A percentile compares a stretch with the other conserved stretches of the same genome.
These are phyloP conservation scores for Eustalomyia histrio DNA, from an alignment of 2,888 invertebrate species.

Conservation along the genomic window DNA sequence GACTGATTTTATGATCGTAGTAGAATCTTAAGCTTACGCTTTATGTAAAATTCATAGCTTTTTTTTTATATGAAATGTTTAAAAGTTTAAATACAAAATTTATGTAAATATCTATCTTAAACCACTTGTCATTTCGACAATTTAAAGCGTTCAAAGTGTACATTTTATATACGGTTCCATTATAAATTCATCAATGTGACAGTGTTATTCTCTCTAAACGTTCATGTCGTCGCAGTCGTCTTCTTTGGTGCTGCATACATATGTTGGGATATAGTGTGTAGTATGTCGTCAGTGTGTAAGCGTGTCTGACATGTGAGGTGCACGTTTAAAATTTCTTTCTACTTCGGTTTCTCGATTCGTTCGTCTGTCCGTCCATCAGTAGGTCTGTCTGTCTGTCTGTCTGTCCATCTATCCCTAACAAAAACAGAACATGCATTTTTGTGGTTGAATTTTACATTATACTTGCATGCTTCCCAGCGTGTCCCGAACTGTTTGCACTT, in stretches of 20 bases:
- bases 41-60: no score
- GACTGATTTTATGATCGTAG: no score
- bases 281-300: slow-evolving; percentile 40
- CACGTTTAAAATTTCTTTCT: slow-evolving; percentile 29
- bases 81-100: neutral
- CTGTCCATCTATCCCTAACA: neutral
- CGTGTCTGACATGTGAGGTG: slow-evolving; percentile 46
- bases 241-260: neutral
- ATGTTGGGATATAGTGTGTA: slow-evolving; percentile 11
- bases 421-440: slow-evolving; percentile 29
- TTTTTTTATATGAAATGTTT: no score
- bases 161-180: slow-evolving; percentile 30
- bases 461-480: no score
- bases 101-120: neutral
- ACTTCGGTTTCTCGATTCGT: neutral
- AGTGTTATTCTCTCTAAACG: slow-evolving; percentile 11
- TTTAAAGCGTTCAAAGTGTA: slow-evolving; percentile 30
- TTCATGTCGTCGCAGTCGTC: neutral
- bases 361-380: neutral
- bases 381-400: no score
- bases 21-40: no score
- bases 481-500: no score
- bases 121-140: slow-evolving; percentile 36
- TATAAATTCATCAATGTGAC: slow-evolving; percentile 44
- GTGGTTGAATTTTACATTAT: slow-evolving; percentile 31